Evolutionary conservation across 2,888 invertebrate species (phyloP).

Genomic region (Lasioglossum zephyrum): DNA sequence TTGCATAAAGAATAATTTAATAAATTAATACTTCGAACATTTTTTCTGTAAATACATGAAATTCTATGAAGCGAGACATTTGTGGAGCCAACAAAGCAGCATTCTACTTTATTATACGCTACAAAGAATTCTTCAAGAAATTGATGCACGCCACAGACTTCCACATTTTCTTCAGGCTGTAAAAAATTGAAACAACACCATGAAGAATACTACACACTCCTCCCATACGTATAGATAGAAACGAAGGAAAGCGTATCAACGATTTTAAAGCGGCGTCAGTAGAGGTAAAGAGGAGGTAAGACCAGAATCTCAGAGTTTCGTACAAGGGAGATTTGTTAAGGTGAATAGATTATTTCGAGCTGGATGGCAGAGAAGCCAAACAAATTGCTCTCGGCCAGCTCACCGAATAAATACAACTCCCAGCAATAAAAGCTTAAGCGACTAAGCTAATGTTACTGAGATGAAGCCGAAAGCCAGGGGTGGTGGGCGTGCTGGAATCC

Average conservation of each 20-base stretch:
- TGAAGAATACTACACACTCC: background rate
- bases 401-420: constrained; percentile 69
- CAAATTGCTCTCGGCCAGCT: constrained; percentile 47
- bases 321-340: constrained; percentile 1
- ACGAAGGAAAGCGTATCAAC: background rate
- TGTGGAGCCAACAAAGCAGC: too few relatives aligned
- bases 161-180: background rate
- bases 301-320: background rate
- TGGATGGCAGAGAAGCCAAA: constrained; percentile 16
- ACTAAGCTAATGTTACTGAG: constrained; percentile 82
- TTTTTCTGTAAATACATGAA: background rate
- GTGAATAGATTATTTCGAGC: constrained; percentile 21
- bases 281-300: background rate
- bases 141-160: background rate
- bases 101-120: background rate
- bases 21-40: background rate
- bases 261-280: background rate
- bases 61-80: too few relatives aligned
- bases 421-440: constrained; percentile 80
- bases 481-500: constrained; percentile 75
- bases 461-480: constrained; percentile 73
- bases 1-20: too few relatives aligned
- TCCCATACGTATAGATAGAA: background rate
- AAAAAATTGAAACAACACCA: background rate
- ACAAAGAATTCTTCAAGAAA: background rate